Evolutionary conservation across 2,113 vertebrate genomes (phyloP).

Genomic region (Aphyosemion australe): DNA sequence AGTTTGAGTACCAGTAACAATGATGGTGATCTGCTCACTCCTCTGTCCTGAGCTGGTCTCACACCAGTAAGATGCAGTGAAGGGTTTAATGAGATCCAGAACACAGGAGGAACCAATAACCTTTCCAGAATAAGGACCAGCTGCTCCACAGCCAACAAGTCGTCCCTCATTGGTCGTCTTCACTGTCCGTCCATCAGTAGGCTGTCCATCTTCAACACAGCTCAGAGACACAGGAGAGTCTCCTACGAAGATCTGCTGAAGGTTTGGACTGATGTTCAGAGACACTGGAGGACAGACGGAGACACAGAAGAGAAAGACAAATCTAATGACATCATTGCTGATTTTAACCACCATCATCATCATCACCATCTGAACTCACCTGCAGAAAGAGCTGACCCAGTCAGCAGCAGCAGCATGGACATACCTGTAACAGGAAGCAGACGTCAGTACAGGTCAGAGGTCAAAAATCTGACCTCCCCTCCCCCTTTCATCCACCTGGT

Average conservation of each 20-base stretch:
- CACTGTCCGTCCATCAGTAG: constrained; percentile 3
- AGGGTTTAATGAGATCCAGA: background rate
- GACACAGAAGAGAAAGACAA: no score
- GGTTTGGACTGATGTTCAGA: background rate
- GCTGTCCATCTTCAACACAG: constrained; percentile 11
- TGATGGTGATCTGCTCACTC: background rate
- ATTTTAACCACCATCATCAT: no score
- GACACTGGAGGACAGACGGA: background rate
- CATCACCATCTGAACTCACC: no score
- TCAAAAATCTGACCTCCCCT: no score
- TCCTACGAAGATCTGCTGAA: background rate
- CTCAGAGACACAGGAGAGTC: constrained; percentile 15
- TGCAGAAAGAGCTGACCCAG: no score
- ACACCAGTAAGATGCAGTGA: background rate
- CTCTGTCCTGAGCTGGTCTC: background rate
- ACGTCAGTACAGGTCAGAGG: no score
- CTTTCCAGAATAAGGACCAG: background rate
- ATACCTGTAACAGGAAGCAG: no score
- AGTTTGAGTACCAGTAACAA: background rate
- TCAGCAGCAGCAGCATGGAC: no score
- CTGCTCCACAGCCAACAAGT: background rate
- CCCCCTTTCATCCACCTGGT: no score
- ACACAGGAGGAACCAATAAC: background rate
- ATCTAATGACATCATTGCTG: no score
- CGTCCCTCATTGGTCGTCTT: constrained; percentile 5